Evolutionary conservation across 2,888 invertebrate genomes (phyloP).

Genomic region (Galerucella pusilla): DNA sequence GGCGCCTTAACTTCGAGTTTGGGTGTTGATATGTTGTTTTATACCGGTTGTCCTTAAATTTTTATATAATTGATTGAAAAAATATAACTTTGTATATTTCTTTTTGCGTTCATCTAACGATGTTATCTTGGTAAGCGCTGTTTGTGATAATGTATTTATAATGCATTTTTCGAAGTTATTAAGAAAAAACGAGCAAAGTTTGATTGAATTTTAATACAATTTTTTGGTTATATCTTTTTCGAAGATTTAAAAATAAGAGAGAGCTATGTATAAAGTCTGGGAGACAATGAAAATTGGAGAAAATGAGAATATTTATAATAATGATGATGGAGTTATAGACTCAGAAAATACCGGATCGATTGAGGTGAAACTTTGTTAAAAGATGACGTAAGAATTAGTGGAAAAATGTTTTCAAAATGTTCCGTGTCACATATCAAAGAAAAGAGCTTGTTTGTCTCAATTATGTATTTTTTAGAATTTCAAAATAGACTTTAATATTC

Average conservation of each 20-base stretch:
- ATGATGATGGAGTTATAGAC: too few relatives aligned
- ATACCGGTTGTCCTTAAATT: background rate
- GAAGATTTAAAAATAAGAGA: background rate
- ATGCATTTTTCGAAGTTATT: conserved; percentile 1
- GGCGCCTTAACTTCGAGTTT: conserved; percentile 28
- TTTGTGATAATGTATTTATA: background rate
- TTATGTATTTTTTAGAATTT: too few relatives aligned
- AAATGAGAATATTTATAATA: background rate
- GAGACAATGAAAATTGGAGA: background rate
- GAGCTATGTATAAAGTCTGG: background rate
- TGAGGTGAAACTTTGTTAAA: too few relatives aligned
- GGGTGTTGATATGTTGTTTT: background rate
- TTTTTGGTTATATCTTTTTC: conserved; percentile 8
- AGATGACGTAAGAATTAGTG: too few relatives aligned
- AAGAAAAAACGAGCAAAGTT: conserved; percentile 3
- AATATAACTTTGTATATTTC: background rate
- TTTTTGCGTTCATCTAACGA: background rate
- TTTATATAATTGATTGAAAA: background rate
- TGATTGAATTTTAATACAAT: conserved; percentile 10
- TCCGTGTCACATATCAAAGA: too few relatives aligned
- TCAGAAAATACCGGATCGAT: too few relatives aligned
- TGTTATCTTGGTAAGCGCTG: background rate
- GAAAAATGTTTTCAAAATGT: too few relatives aligned
- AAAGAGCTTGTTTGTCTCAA: too few relatives aligned
- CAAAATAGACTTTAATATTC: too few relatives aligned